These are phyloP conservation scores for Caiman crocodilus DNA, from an alignment of 2,797 vertebrate species.

Conservation along the genomic window DNA sequence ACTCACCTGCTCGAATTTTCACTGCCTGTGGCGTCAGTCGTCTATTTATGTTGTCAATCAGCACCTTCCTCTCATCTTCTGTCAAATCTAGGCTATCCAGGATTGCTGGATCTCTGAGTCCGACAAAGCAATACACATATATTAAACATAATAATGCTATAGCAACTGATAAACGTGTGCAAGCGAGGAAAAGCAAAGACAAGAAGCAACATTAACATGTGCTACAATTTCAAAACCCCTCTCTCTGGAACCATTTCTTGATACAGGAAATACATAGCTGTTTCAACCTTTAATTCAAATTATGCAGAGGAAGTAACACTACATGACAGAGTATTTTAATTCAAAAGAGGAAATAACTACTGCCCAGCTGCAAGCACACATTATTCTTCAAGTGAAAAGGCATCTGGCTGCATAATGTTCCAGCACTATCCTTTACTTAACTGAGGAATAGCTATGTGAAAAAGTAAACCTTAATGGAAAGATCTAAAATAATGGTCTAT, in stretches of 20 bases:
- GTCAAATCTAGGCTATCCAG: constrained; percentile 94
- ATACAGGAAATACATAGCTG: background rate
- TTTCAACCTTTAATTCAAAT: background rate
- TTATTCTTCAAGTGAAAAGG: background rate
- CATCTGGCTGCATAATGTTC: background rate
- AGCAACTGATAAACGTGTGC: background rate
- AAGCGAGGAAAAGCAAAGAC: background rate
- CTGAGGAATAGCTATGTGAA: background rate
- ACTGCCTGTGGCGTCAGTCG: constrained; percentile 98
- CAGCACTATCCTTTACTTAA: background rate
- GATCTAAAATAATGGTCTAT: background rate
- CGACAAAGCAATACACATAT: background rate
- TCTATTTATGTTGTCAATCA: constrained; percentile 98
- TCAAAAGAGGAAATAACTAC: background rate
- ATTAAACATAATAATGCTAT: background rate
- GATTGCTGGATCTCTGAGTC: constrained; percentile 91
- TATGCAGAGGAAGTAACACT: background rate
- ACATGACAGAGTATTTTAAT: background rate
- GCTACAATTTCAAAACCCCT: background rate
- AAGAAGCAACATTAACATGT: background rate
- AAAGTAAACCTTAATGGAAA: background rate
- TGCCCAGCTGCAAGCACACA: background rate
- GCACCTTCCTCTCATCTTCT: constrained; percentile 91
- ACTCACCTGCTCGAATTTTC: constrained; percentile 96
- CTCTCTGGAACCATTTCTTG: background rate